Percentiles rank a stretch among this genome's conserved stretches.
phyloP scores from a whole-genome alignment of 1,140 invertebrate species.

The Popillia japonica region DNA sequence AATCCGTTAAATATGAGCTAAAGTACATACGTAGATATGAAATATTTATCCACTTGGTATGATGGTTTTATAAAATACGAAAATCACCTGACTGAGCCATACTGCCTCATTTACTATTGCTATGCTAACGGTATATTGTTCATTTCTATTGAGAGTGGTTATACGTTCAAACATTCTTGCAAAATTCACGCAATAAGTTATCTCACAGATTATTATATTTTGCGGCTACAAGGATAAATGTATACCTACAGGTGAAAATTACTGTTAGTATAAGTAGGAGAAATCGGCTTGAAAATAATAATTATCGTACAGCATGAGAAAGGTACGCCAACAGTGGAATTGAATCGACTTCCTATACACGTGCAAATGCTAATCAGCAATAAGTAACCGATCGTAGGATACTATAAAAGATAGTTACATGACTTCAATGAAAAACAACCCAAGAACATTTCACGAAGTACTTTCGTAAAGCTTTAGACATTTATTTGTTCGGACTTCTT shows the following conservation, averaged over 20 bases:
- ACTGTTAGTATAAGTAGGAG: not conserved
- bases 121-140: too few species aligned
- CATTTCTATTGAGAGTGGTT: too few species aligned
- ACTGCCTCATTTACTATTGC: too few species aligned
- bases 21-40: too few species aligned
- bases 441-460: not conserved
- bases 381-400: not conserved
- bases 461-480: not conserved
- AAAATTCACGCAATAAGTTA: not conserved
- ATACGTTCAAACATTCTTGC: not conserved
- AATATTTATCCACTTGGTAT: too few species aligned
- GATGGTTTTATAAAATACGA: too few species aligned
- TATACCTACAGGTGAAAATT: slow-evolving; percentile 5
- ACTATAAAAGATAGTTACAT: not conserved
- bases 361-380: not conserved
- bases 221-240: not conserved
- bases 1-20: too few species aligned
- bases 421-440: not conserved
- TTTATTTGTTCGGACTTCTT: not conserved
- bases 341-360: slow-evolving; percentile 22
- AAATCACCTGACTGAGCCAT: too few species aligned
- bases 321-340: not conserved
- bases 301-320: not conserved
- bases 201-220: slow-evolving; percentile 1
- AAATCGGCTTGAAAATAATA: not conserved